Evolutionary conservation across 2,888 invertebrate species (phyloP).

Genomic region (Galerucella pusilla): DNA sequence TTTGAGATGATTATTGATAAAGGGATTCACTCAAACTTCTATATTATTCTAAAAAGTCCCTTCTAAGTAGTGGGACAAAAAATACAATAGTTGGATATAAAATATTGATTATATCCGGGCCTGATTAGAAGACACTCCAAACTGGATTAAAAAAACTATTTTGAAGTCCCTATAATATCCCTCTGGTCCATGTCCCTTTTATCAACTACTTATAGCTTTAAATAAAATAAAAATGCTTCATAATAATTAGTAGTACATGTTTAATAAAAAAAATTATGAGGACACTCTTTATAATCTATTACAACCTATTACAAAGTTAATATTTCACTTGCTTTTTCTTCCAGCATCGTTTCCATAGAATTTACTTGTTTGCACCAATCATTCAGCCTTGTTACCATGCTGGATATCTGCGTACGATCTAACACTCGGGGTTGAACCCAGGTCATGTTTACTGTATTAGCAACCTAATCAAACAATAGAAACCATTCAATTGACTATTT

Average conservation of each 20-base stretch:
- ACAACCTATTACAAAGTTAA: constrained; percentile 69
- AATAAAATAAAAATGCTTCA: not conserved
- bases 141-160: too few species aligned
- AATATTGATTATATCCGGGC: too few species aligned
- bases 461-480: constrained; percentile 58
- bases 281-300: constrained; percentile 38
- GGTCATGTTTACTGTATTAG: constrained; percentile 78
- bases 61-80: too few species aligned
- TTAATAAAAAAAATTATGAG: constrained; percentile 34
- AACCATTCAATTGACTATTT: not conserved
- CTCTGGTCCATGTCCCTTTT: too few species aligned
- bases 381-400: constrained; percentile 78
- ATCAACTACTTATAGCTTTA: too few species aligned
- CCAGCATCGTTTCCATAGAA: constrained; percentile 78
- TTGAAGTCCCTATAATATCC: too few species aligned
- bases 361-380: constrained; percentile 81
- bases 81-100: too few species aligned
- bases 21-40: too few species aligned
- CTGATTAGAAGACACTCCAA: too few species aligned
- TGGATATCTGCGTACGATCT: constrained; percentile 74
- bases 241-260: constrained; percentile 35
- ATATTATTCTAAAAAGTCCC: too few species aligned
- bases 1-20: too few species aligned
- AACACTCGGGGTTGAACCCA: constrained; percentile 90
- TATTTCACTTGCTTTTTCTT: constrained; percentile 82